Base-by-base conservation (phyloP, 2,888 invertebrate genomes). In the Drosophila suboccidentalis region DNA sequence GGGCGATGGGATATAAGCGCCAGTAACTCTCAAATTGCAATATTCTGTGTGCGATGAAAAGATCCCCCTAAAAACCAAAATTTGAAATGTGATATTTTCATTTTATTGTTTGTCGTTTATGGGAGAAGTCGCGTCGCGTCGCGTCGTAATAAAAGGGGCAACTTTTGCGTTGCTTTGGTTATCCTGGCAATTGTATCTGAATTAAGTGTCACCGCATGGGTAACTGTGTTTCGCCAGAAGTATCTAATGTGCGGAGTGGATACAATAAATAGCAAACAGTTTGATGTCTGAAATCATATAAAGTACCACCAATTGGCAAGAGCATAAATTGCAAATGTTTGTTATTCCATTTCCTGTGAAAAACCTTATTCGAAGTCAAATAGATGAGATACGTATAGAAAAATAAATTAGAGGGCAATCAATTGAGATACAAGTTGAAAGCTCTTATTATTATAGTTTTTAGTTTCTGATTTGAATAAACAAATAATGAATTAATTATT, bases 41-140 rank as follows among this genome's bases (percentile, higher is more conserved):
- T 63, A 65, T 71, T 67, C 63, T 41, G 36, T 41, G 53, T 58
- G 19, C 36, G 36, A 36, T 36, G 38, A 51, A 50, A 55, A 59
- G 13, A 49, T 34, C 32, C 39, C 54, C 47, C 3, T 29, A 53
- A 43, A 69, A 63, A 61, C 32, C 36, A 58, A 69, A 78, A 69
- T 53, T 60, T 66, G 78, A 71, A 75, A 84, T 83, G 55, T 80
- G 81, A 80, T 81, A 81, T 71, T 63, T 75, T 64, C 32, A 43
- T 54, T 57, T 63, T 63, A 63, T 63, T 63, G 63, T 57, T 63
- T 57, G 63, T 57, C 58, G 46, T 62, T 61, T 65, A 53, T 68
- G 43, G 41, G 46, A 29, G 29, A 53, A 29, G 8, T 29, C 26
- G 26, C 5, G 26, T 26, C 19, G 1, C 19, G 8, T 29, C 8